Conservation (phyloP, 2,113 vertebrate species). For the Phalacrocorax carbo region DNA sequence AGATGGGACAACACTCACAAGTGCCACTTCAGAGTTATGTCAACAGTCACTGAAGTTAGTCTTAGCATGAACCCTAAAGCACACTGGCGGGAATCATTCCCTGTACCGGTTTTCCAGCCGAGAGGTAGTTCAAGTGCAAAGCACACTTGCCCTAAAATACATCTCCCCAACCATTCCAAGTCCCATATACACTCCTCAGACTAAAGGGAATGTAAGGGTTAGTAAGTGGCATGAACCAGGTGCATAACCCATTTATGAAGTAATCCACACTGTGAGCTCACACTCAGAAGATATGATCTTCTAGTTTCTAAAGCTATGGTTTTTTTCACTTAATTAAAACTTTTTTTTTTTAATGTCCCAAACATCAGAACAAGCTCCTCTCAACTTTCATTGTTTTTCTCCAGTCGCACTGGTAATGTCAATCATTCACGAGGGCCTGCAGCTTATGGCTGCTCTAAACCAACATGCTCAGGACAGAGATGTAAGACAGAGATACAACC, state of each 20-base stretch:
- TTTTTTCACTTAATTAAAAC: background rate
- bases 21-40: background rate
- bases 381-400: background rate
- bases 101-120: background rate
- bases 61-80: background rate
- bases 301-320: background rate
- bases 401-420: background rate
- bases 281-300: background rate
- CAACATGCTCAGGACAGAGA: background rate
- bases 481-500: background rate
- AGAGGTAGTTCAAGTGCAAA: background rate
- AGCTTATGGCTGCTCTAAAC: background rate
- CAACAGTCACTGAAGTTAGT: background rate
- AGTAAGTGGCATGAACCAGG: background rate
- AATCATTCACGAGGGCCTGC: rapidly evolving
- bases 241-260: background rate
- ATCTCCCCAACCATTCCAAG: background rate
- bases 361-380: background rate
- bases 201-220: background rate
- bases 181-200: background rate
- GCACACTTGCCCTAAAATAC: background rate
- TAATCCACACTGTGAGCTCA: background rate
- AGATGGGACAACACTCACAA: background rate
- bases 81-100: background rate
- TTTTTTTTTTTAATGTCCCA: background rate